Conservation (phyloP, 2,797 vertebrate genomes). For the Borostomias antarcticus region DNA sequence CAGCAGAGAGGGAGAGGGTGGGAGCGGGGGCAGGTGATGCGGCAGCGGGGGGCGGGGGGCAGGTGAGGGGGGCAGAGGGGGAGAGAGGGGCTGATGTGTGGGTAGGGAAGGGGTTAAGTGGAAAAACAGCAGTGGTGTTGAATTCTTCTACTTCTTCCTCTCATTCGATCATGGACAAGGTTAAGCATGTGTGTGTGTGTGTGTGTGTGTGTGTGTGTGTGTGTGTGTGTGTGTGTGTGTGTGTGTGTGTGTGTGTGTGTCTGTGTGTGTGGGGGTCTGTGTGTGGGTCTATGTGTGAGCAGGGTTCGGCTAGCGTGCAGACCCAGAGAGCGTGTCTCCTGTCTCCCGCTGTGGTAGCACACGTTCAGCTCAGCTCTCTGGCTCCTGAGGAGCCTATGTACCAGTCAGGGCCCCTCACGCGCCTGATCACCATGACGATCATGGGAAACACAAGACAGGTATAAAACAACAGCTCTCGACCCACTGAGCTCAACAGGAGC, state of each 20-base stretch:
- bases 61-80: constrained; percentile 19
- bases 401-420: too few relatives aligned
- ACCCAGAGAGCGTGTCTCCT: too few relatives aligned
- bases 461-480: too few relatives aligned
- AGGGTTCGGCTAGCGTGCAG: not conserved
- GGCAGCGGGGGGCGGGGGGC: constrained; percentile 17
- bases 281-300: not conserved
- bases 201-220: constrained; percentile 9
- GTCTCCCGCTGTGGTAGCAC: too few relatives aligned
- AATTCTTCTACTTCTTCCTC: constrained; percentile 39
- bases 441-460: too few relatives aligned
- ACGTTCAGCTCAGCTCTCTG: too few relatives aligned
- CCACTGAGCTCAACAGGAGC: too few relatives aligned
- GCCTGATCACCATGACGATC: too few relatives aligned
- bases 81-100: not conserved
- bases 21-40: constrained; percentile 22
- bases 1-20: constrained; percentile 16
- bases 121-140: constrained; percentile 58
- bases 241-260: constrained; percentile 13
- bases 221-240: not conserved
- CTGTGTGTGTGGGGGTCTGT: not conserved
- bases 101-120: constrained; percentile 45
- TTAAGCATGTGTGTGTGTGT: too few relatives aligned
- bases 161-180: constrained; percentile 43
- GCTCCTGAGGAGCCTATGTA: too few relatives aligned